Percentiles rank a stretch among this genome's conserved stretches.
These are phyloP conservation scores for Notocelia uddmanniana DNA, from an alignment of 2,888 invertebrate species.

Conservation along the genomic window DNA sequence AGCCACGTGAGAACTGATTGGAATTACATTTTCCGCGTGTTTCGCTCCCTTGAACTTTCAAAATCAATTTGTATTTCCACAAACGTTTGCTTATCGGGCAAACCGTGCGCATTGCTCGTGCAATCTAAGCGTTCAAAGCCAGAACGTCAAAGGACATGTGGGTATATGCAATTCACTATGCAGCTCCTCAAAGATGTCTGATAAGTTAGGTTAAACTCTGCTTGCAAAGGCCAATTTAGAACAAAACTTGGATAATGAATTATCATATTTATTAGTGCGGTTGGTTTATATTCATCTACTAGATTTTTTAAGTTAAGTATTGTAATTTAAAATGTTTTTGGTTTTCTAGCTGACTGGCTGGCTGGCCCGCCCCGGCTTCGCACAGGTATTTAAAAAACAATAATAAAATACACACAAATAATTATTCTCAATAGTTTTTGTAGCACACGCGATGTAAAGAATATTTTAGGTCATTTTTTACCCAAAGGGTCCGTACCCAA, in stretches of 20 bases:
- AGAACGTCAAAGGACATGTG: conserved; percentile 35
- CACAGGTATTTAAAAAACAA: too few relatives aligned
- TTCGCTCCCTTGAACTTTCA: neutral
- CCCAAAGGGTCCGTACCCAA: too few relatives aligned
- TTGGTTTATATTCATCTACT: too few relatives aligned
- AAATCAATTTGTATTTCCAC: neutral
- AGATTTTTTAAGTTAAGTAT: too few relatives aligned
- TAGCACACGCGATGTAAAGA: too few relatives aligned
- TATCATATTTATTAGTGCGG: too few relatives aligned
- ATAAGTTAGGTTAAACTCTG: conserved; percentile 10
- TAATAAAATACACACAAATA: too few relatives aligned
- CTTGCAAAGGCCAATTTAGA: conserved; percentile 9
- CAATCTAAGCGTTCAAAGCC: conserved; percentile 17
- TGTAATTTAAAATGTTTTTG: too few relatives aligned
- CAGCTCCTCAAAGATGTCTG: conserved; percentile 24
- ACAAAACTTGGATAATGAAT: neutral
- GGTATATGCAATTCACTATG: neutral
- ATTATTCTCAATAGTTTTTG: too few relatives aligned
- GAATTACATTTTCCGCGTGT: neutral
- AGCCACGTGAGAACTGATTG: neutral
- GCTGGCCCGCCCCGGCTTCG: too few relatives aligned
- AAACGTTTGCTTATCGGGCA: conserved; percentile 8
- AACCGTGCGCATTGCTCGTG: neutral
- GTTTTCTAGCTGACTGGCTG: too few relatives aligned
- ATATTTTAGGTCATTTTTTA: too few relatives aligned